Conservation (phyloP, 2,113 vertebrate species). For the Hippocampus mohnikei region DNA sequence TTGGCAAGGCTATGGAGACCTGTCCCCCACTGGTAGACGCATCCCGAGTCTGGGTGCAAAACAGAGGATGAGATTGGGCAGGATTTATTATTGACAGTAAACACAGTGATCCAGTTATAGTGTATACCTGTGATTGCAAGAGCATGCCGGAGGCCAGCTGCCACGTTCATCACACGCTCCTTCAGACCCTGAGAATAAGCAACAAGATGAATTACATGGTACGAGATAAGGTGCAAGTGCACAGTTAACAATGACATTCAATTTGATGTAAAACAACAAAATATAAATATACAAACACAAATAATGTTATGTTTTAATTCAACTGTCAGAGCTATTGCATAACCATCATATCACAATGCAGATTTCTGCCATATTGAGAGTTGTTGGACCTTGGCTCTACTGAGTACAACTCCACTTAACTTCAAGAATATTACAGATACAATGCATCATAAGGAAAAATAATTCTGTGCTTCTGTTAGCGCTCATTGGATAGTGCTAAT, state of each 20-base stretch:
- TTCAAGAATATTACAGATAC: too few species aligned
- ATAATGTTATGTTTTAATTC: too few species aligned
- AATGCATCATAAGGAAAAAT: too few species aligned
- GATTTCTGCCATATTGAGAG: too few species aligned
- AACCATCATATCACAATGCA: too few species aligned
- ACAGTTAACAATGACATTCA: neutral
- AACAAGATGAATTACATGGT: neutral
- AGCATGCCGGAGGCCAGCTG: constrained; percentile 88
- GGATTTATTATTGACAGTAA: constrained; percentile 1
- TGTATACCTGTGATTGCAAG: constrained; percentile 75
- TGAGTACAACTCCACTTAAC: too few species aligned
- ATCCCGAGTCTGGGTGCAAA: constrained; percentile 69
- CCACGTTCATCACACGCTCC: constrained; percentile 74
- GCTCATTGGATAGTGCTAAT: neutral
- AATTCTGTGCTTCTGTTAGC: neutral
- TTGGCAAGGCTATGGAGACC: constrained; percentile 80
- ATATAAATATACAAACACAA: too few species aligned
- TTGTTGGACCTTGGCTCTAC: too few species aligned
- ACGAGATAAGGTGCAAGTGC: neutral
- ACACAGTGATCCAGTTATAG: neutral
- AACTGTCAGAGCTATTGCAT: too few species aligned
- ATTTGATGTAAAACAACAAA: too few species aligned
- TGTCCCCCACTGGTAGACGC: constrained; percentile 89
- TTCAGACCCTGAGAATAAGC: constrained; percentile 69
- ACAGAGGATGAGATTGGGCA: constrained; percentile 1